Percentiles rank a stretch among this genome's conserved stretches.
Evolutionary conservation across 2,113 vertebrate genomes (phyloP).

Genomic region (Patagioenas fasciata): DNA sequence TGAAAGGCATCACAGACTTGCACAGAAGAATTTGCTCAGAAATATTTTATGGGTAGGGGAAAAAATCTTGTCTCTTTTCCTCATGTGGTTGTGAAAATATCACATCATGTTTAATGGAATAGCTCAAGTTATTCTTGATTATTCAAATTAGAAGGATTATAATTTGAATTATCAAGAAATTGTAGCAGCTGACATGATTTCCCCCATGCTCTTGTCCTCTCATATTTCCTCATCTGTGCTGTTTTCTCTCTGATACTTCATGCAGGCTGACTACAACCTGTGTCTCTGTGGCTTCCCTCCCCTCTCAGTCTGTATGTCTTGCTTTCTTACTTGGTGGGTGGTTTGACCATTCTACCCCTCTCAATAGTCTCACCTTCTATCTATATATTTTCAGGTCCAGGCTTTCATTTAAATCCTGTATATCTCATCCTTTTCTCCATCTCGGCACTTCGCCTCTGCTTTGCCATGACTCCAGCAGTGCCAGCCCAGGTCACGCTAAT

Average conservation of each 20-base stretch:
- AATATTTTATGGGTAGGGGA: background rate
- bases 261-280: background rate
- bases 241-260: background rate
- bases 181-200: background rate
- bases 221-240: background rate
- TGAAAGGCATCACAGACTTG: background rate
- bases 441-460: background rate
- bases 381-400: background rate
- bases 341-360: background rate
- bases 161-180: background rate
- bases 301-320: background rate
- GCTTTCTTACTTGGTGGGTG: background rate
- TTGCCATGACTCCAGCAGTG: background rate
- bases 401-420: background rate
- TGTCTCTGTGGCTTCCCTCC: background rate
- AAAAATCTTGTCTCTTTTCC: background rate
- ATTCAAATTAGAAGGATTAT: background rate
- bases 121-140: background rate
- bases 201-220: background rate
- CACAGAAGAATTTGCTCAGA: background rate
- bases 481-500: background rate
- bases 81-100: background rate
- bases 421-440: background rate
- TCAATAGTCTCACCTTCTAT: background rate
- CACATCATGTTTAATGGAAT: background rate